These are phyloP conservation scores for Cladorhizidae sp. DNA, from an alignment of 37 sponge, comb jelly and placozoan species.

Conservation along the genomic window DNA sequence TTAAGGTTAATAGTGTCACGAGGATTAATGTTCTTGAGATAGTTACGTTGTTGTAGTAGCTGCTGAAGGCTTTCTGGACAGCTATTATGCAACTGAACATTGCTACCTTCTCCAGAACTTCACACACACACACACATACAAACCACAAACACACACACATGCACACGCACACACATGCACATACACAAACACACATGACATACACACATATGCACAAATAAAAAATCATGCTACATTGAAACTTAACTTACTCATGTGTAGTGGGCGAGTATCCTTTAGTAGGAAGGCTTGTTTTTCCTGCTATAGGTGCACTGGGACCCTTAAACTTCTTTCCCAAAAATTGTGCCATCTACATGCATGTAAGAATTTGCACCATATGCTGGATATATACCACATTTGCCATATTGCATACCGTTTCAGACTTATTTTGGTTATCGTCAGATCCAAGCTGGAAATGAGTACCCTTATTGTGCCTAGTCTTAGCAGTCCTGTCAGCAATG, in stretches of 20 bases:
- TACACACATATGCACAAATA: too few relatives aligned
- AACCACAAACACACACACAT: too few relatives aligned
- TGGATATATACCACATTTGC: not conserved
- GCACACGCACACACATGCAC: too few relatives aligned
- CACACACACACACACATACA: too few relatives aligned
- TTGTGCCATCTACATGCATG: conserved; percentile 41
- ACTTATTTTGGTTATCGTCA: conserved; percentile 1
- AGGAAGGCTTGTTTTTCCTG: conserved; percentile 37
- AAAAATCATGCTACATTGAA: too few relatives aligned
- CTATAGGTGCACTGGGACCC: conserved; percentile 32
- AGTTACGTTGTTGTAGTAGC: conserved; percentile 52
- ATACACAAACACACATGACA: too few relatives aligned
- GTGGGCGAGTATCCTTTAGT: conserved; percentile 46
- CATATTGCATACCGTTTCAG: conserved; percentile 55
- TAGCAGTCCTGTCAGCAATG: conserved; percentile 38
- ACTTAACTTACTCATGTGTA: conserved; percentile 37
- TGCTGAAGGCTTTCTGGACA: conserved; percentile 37
- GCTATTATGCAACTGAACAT: not conserved
- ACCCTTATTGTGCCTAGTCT: conserved; percentile 59
- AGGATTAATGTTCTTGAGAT: conserved; percentile 60
- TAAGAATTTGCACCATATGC: not conserved
- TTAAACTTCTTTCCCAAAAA: conserved; percentile 22
- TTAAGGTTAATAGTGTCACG: conserved; percentile 82
- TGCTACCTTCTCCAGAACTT: not conserved
- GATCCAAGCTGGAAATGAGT: conserved; percentile 81